A percentile compares a stretch with the other conserved stretches of the same genome.
Evolutionary conservation across 2,113 vertebrate genomes (phyloP).

Genomic region (Charina bottae): DNA sequence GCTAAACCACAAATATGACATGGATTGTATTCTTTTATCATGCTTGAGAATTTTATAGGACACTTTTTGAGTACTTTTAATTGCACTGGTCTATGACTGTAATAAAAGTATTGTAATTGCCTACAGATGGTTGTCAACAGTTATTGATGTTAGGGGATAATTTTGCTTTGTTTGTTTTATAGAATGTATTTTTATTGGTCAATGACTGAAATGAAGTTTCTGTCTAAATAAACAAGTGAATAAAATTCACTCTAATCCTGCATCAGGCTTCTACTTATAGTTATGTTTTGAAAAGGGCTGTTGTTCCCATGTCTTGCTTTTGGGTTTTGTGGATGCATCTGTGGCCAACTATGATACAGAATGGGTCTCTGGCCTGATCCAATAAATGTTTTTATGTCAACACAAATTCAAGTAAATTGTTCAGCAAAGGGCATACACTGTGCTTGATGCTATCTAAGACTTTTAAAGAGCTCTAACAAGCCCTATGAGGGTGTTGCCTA

Average conservation of each 20-base stretch:
- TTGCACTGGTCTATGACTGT: no score
- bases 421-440: neutral
- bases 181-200: no score
- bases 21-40: no score
- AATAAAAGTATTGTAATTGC: no score
- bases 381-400: neutral
- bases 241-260: neutral
- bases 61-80: no score
- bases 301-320: neutral
- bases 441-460: neutral
- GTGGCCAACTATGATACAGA: neutral
- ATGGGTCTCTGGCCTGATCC: neutral
- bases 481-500: neutral
- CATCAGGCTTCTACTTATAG: neutral
- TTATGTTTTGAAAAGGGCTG: neutral
- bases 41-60: no score
- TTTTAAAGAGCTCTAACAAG: neutral
- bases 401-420: neutral
- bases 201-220: no score
- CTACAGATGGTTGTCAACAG: no score
- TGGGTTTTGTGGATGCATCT: neutral
- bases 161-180: no score
- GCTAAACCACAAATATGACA: no score
- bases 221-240: neutral
- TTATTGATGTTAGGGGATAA: no score